These are phyloP conservation scores for Andricus curvator DNA, from an alignment of 2,888 invertebrate species.

Conservation along the genomic window DNA sequence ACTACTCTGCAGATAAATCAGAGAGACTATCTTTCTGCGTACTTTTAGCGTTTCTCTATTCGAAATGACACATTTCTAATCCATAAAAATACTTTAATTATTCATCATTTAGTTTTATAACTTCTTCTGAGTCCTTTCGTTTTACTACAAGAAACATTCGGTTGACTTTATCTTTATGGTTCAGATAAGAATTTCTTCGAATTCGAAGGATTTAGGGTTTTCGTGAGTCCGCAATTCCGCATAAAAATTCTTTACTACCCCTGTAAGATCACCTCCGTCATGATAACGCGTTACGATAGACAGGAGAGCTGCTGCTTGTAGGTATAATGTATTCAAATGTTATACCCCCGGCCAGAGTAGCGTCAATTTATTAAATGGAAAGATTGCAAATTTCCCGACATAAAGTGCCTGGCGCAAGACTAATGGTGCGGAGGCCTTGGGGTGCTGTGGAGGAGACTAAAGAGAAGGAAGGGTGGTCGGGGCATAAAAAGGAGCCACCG, in stretches of 20 bases:
- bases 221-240: neutral
- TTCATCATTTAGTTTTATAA: neutral
- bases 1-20: conserved; percentile 48
- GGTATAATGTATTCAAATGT: conserved; percentile 75
- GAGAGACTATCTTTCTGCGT: conserved; percentile 30
- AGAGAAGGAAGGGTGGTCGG: conserved; percentile 50
- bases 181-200: neutral
- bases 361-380: conserved; percentile 78
- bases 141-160: neutral
- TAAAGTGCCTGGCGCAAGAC: conserved; percentile 76
- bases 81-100: neutral
- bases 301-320: conserved; percentile 54
- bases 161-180: neutral
- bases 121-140: neutral
- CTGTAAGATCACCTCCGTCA: conserved; percentile 53
- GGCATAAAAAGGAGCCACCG: conserved; percentile 66
- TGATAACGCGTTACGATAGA: conserved; percentile 63
- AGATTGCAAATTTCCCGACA: conserved; percentile 78
- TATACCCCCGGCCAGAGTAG: conserved; percentile 67
- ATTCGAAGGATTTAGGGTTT: neutral
- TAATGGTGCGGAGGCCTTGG: conserved; percentile 72
- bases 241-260: neutral
- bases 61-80: conserved; percentile 42
- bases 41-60: conserved; percentile 37
- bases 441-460: conserved; percentile 54